Evolutionary conservation across 2,113 vertebrate genomes (phyloP), one percentile per base, ranked within the genome.

Genomic region (Bubo bubo): DNA sequence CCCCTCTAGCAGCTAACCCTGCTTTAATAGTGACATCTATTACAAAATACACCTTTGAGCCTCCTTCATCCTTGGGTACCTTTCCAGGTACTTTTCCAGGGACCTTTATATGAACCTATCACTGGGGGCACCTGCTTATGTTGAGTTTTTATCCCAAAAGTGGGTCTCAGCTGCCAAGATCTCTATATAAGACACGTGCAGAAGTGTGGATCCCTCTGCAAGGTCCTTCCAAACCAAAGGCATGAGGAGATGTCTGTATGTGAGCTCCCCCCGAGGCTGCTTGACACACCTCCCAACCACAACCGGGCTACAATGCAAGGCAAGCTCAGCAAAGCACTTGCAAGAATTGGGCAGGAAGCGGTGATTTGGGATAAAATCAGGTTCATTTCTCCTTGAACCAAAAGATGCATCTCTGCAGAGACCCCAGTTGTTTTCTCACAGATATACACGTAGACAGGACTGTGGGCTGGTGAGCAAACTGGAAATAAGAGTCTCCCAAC

Each of bases 231-330:
- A 93, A 82, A 62, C 56, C 74, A 88, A 66, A 82, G 45, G 49
- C 71, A 21, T 0, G 7, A 45, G 34, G 76, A 95, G 39, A 87
- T 71, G 66, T 56, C 80, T 71, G 58, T 56, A 41, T 4, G 16
- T 35, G 70, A 67, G 47, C n/a, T 91, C 45, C 62, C 76, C 68
- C 32, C 2, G 4, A 49, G 86, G 67, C 80, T 93, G 64, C 50
- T 68, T 72, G 47, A 77, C 0, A 0, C 59, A 47, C 59, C 76
- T 89, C 70, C 43, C 28, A 63, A 1, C 76, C 72, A 30, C 70
- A 75, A 53, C 41, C 0, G 7, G 35, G 75, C 14, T 55, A 27
- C 1, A 0, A 24, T 1, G 14, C 66, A 32, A 41, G 30, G 4
- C 0, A 3, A 64, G 43, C 28, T 63, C 76, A 72, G 67, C 52